Percentiles rank a stretch among this genome's conserved stretches.
phyloP scores from a whole-genome alignment of 2,888 invertebrate genomes.

The Strigamia transsilvanica region DNA sequence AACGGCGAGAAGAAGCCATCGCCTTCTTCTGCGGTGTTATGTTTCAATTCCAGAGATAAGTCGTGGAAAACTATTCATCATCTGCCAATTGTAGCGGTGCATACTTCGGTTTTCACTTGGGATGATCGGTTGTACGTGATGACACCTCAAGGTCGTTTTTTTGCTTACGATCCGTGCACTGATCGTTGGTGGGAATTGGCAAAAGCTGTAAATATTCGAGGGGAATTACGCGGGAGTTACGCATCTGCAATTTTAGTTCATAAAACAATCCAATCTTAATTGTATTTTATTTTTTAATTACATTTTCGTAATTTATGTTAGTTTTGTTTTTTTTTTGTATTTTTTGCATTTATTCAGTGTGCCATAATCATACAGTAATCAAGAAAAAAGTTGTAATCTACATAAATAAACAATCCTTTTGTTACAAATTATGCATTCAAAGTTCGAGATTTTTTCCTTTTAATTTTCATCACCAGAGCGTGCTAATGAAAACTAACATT shows the following conservation, averaged over 20 bases:
- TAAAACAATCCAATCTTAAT: conserved; percentile 37
- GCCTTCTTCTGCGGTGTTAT: conserved; percentile 25
- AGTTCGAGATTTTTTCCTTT: too few relatives aligned
- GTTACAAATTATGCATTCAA: background rate
- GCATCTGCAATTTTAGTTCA: conserved; percentile 33
- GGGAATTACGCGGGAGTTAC: conserved; percentile 50
- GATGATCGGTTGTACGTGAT: conserved; percentile 52
- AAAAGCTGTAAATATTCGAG: conserved; percentile 46
- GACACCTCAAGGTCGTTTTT: conserved; percentile 52
- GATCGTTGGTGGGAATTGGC: conserved; percentile 52
- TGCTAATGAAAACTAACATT: background rate
- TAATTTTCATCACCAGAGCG: background rate
- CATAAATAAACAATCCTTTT: background rate
- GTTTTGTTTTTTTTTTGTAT: background rate
- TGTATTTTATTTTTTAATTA: background rate
- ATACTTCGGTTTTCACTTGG: conserved; percentile 52
- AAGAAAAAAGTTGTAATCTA: background rate
- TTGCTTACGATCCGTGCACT: conserved; percentile 45
- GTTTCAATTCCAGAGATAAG: conserved; percentile 50
- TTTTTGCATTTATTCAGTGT: background rate
- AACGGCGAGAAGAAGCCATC: conserved; percentile 38
- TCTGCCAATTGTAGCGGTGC: conserved; percentile 48
- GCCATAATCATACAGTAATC: background rate
- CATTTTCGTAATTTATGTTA: background rate
- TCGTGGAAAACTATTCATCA: conserved; percentile 52